Base-by-base conservation (phyloP, 1,140 invertebrate species). In the Nomia melanderi region DNA sequence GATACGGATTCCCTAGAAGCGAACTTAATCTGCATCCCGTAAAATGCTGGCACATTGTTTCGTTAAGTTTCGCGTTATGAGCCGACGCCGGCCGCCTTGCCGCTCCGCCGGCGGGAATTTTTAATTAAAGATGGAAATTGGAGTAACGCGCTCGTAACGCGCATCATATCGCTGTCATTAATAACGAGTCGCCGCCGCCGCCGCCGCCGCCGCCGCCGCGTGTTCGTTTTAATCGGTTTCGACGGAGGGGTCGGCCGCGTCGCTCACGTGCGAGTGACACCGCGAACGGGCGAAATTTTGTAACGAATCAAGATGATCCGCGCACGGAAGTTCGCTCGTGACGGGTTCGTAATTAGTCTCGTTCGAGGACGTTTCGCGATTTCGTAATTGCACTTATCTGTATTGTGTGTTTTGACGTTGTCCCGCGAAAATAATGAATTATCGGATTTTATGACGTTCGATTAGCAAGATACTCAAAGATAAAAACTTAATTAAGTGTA, bases 1-100 rank as follows among this genome's bases (percentile, higher is more conserved):
- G 88, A 91, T 90, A 90, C 88, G 89, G 88, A 91, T 90, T 90
- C 90, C 90, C 87, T 88, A 89, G 81, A 90, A 91, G 85, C 86
- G 82, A 47, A 71, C 57, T 77, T 83, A 87, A 87, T 86, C 81
- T 80, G 80, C 82, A 81, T 64, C 79, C 70, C 77, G 76, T 85
- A 54, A 83, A 86, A 76, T 83, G 79, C 83, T 82, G 77, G 5
- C 74, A 77, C 78, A 71, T 85, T 67, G 71, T 72, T 62, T 54
- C 76, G 72, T 60, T 77, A 70, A 76, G 62, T 72, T 77, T 78
- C 75, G 73, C 57, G 54, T 78, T 2, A 12, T 6, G 17, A 25
- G 41, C 33, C 17, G 74, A 57, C 41, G 25, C 31, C 27, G 27
- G 39, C 31, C 44, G 53, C 27, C 5, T 20, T 39, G 11, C 23